Evolutionary conservation across 2,888 invertebrate genomes (phyloP).

Genomic region (Dastarcus helophoroides): DNA sequence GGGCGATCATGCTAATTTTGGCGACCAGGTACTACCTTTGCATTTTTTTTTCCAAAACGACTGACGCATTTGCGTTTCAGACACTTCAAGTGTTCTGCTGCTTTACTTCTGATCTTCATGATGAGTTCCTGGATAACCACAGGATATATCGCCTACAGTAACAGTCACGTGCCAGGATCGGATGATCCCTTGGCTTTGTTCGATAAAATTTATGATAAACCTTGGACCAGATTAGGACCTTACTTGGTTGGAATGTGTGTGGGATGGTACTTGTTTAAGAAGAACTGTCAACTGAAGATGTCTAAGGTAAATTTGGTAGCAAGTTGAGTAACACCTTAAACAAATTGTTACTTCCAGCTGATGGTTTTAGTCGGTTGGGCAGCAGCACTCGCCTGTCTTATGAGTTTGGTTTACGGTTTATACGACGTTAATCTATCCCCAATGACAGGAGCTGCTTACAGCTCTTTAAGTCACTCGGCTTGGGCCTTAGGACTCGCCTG

Average conservation of each 20-base stretch:
- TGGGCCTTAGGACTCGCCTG: constrained; percentile 74
- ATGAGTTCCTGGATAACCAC: constrained; percentile 70
- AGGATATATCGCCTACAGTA: constrained; percentile 65
- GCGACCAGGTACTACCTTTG: constrained; percentile 49
- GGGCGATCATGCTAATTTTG: constrained; percentile 67
- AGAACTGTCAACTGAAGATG: constrained; percentile 65
- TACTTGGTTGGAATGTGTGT: constrained; percentile 76
- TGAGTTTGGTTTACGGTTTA: constrained; percentile 68
- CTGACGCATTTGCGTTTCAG: constrained; percentile 34
- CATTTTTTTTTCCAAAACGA: background rate
- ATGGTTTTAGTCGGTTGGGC: constrained; percentile 61
- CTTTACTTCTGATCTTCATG: constrained; percentile 52
- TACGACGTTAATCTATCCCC: constrained; percentile 59
- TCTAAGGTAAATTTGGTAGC: constrained; percentile 42
- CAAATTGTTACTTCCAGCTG: constrained; percentile 38
- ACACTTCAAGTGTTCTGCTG: constrained; percentile 66
- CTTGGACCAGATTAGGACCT: constrained; percentile 76
- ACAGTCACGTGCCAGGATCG: constrained; percentile 64
- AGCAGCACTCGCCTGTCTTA: constrained; percentile 50
- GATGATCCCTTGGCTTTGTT: constrained; percentile 76
- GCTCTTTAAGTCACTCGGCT: constrained; percentile 69
- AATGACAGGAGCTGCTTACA: constrained; percentile 63
- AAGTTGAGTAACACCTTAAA: constrained; percentile 6
- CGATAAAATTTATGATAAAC: constrained; percentile 83
- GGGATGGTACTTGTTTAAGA: constrained; percentile 75